phyloP scores from a whole-genome alignment of 2,113 vertebrate genomes.

The Tragulus kanchil region DNA sequence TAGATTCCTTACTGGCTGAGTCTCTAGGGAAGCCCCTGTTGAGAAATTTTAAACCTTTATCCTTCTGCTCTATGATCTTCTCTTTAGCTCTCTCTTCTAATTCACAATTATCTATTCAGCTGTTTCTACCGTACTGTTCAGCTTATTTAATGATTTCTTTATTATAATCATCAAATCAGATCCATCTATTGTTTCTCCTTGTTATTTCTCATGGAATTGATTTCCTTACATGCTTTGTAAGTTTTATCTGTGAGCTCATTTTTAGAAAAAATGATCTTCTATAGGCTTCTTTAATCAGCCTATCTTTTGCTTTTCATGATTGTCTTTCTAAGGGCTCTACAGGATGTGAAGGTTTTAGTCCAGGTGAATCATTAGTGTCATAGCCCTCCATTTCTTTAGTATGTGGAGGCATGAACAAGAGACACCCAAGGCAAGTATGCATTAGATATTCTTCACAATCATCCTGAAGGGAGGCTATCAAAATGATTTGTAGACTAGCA shows the following conservation, averaged over 20 bases:
- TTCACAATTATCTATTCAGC: neutral
- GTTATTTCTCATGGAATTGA: neutral
- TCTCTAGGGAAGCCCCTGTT: neutral
- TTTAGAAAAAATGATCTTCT: neutral
- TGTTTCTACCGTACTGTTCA: neutral
- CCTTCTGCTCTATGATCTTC: neutral
- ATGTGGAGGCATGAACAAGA: neutral
- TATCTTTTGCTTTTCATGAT: neutral
- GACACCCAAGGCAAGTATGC: neutral
- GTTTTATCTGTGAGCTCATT: conserved; percentile 24
- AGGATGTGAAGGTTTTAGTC: neutral
- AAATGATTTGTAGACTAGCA: neutral
- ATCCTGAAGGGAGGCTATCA: neutral
- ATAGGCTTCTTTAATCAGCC: neutral
- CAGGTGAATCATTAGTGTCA: neutral
- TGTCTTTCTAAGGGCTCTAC: neutral
- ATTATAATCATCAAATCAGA: conserved; percentile 35
- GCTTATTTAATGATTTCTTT: neutral
- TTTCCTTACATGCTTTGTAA: conserved; percentile 25
- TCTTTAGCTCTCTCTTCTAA: neutral
- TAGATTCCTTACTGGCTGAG: neutral
- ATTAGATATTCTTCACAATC: neutral
- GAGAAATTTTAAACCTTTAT: neutral
- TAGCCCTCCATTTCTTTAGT: neutral
- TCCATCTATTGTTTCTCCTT: neutral